These are phyloP conservation scores for Oxyteleia sp. DNA, from an alignment of 2,888 invertebrate genomes.

Conservation along the genomic window DNA sequence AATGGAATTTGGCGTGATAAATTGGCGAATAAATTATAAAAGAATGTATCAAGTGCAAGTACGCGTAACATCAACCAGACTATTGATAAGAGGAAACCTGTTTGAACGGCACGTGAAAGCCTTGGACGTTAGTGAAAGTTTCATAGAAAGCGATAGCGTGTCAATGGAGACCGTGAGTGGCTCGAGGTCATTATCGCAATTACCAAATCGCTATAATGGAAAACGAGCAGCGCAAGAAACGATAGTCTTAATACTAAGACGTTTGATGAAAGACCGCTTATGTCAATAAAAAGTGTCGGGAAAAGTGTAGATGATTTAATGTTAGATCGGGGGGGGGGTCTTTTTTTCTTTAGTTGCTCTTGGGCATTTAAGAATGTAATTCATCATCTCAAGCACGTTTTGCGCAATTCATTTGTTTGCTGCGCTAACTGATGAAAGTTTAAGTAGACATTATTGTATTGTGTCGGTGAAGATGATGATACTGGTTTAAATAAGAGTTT, in stretches of 20 bases:
- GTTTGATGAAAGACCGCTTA: too few relatives aligned
- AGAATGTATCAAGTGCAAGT: slow-evolving; percentile 70
- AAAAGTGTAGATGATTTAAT: neutral
- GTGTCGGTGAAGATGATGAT: too few relatives aligned
- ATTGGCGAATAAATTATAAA: slow-evolving; percentile 51
- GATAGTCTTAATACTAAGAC: too few relatives aligned
- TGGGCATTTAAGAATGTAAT: neutral
- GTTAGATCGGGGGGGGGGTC: neutral
- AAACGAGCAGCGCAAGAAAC: slow-evolving; percentile 7
- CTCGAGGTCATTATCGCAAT: slow-evolving; percentile 76
- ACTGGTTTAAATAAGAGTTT: too few relatives aligned
- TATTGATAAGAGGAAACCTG: slow-evolving; percentile 75
- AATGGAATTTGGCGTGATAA: slow-evolving; percentile 47
- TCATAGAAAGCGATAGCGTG: slow-evolving; percentile 86
- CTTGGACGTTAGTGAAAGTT: slow-evolving; percentile 85
- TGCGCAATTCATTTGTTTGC: slow-evolving; percentile 6
- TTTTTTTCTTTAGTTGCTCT: neutral
- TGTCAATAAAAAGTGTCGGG: too few relatives aligned
- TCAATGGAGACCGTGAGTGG: slow-evolving; percentile 75
- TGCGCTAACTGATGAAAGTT: slow-evolving; percentile 39
- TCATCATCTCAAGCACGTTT: neutral
- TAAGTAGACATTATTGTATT: too few relatives aligned
- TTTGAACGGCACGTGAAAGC: slow-evolving; percentile 80
- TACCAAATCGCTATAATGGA: slow-evolving; percentile 74
- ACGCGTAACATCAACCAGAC: slow-evolving; percentile 70